phyloP scores from a whole-genome alignment of 2,113 vertebrate species.

The Coptodon rendalli region DNA sequence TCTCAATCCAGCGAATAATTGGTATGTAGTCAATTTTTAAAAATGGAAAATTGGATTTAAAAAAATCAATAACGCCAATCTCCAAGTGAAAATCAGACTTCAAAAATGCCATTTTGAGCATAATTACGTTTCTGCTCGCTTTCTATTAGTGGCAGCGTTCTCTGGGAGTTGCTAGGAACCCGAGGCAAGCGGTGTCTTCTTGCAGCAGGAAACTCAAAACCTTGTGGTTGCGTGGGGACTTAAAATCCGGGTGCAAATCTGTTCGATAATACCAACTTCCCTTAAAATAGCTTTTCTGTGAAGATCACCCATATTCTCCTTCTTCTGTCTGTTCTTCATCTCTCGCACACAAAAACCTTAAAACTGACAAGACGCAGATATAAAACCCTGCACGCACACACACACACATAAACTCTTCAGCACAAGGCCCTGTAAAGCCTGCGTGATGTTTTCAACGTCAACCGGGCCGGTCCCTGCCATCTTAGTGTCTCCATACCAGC shows the following conservation, averaged over 20 bases:
- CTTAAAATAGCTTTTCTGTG: not conserved
- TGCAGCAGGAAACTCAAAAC: not conserved
- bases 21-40: not conserved
- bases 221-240: not conserved
- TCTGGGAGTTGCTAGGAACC: not conserved
- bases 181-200: not conserved
- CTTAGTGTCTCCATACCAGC: conserved; percentile 51
- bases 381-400: not conserved
- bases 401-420: not conserved
- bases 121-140: not conserved
- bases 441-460: conserved; percentile 27
- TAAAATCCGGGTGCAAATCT: not conserved
- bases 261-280: not conserved
- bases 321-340: not conserved
- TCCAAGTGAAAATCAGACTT: not conserved
- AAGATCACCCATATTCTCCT: not conserved
- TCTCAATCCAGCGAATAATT: conserved; percentile 10
- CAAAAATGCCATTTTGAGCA: not conserved
- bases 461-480: conserved; percentile 44
- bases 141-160: not conserved
- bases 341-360: not conserved
- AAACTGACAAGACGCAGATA: not conserved
- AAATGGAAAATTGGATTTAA: conserved; percentile 20
- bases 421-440: not conserved
- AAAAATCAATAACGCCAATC: not conserved